Conservation (phyloP, 2,888 invertebrate species). For the Campoletis raptor region DNA sequence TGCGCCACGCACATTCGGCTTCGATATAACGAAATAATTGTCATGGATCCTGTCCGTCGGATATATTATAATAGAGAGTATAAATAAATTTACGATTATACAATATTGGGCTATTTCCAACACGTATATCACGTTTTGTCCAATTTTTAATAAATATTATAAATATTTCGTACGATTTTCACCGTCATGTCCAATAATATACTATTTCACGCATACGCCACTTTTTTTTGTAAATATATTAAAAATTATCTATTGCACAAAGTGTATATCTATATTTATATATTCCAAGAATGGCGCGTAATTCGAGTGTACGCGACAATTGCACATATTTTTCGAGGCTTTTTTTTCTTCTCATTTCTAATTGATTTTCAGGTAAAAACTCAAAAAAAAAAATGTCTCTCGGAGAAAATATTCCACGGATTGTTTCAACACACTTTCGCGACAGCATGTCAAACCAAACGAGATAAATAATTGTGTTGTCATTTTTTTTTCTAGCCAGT, state of each 20-base stretch:
- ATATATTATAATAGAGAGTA: not conserved
- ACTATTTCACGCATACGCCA: slow-evolving; percentile 1
- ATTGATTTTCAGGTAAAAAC: not conserved
- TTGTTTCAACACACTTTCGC: not conserved
- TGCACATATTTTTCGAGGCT: not conserved
- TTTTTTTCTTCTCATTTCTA: not conserved
- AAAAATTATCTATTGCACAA: slow-evolving; percentile 9
- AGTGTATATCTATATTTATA: not conserved
- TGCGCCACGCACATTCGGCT: not conserved
- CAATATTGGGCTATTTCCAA: slow-evolving; percentile 1
- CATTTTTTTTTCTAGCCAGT: too few relatives aligned
- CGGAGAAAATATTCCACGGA: not conserved
- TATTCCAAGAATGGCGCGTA: not conserved
- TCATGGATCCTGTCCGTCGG: not conserved
- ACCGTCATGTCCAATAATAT: not conserved
- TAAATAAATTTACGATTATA: slow-evolving; percentile 6
- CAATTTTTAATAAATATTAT: slow-evolving; percentile 4
- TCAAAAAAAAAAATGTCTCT: not conserved
- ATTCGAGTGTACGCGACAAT: not conserved
- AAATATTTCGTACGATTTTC: slow-evolving; percentile 1
- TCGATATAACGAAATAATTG: slow-evolving; percentile 9
- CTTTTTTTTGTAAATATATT: slow-evolving; percentile 13
- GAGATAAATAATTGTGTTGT: not conserved
- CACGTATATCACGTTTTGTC: not conserved
- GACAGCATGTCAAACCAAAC: not conserved